Evolutionary conservation across 2,797 vertebrate species (phyloP).

Genomic region (Melanotaenia maccullochi): DNA sequence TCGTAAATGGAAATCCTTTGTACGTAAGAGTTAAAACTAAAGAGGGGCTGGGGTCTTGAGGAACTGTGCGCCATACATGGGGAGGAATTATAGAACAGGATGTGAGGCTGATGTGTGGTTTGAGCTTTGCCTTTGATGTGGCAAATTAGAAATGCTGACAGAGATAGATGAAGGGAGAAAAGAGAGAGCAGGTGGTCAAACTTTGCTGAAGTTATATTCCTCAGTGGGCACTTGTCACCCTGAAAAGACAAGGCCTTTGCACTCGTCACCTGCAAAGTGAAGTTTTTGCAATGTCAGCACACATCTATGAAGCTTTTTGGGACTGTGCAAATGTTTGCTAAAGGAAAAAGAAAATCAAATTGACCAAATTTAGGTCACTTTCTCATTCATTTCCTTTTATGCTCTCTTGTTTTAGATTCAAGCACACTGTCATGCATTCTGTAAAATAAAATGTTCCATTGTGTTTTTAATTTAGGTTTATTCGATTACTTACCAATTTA

Average conservation of each 20-base stretch:
- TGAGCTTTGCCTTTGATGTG: constrained; percentile 41
- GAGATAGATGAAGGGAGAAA: constrained; percentile 60
- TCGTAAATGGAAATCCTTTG: constrained; percentile 57
- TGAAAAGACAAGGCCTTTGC: constrained; percentile 26
- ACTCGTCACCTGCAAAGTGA: constrained; percentile 25
- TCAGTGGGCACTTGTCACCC: constrained; percentile 45
- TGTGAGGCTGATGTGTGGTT: constrained; percentile 48
- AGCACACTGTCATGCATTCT: constrained; percentile 5
- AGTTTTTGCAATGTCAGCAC: constrained; percentile 25
- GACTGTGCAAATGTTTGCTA: constrained; percentile 40
- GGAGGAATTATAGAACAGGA: constrained; percentile 78
- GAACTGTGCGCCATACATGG: constrained; percentile 56
- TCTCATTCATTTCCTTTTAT: constrained; percentile 48
- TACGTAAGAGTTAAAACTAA: constrained; percentile 28
- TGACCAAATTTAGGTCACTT: constrained; percentile 34
- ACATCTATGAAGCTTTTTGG: constrained; percentile 24
- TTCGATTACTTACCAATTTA: constrained; percentile 28
- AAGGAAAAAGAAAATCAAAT: constrained; percentile 39
- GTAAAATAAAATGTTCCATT: background rate
- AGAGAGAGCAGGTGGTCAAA: constrained; percentile 49
- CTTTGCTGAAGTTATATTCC: constrained; percentile 53
- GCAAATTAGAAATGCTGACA: constrained; percentile 45
- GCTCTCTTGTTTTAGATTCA: constrained; percentile 18
- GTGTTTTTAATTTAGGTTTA: constrained; percentile 20
- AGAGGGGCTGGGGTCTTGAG: constrained; percentile 34